Conservation (phyloP, 2,113 vertebrate species). For the Neodon shergylaensis region DNA sequence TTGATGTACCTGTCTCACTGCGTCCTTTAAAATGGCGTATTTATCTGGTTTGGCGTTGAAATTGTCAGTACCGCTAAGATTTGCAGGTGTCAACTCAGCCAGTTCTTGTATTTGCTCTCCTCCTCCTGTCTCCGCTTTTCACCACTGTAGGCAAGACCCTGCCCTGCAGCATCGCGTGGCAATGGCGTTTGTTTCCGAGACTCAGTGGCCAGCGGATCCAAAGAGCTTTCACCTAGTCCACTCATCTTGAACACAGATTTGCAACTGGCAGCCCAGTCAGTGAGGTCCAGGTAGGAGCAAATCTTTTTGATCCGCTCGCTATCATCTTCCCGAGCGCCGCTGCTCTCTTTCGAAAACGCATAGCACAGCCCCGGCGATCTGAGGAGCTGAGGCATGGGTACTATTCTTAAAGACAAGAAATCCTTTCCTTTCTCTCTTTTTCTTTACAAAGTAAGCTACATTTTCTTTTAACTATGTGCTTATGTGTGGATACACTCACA, state of each 20-base stretch:
- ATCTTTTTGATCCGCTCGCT: slow-evolving; percentile 57
- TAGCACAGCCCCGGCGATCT: too few relatives aligned
- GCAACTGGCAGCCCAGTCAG: slow-evolving; percentile 61
- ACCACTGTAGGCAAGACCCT: slow-evolving; percentile 90
- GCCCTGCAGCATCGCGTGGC: slow-evolving; percentile 92
- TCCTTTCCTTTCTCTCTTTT: too few relatives aligned
- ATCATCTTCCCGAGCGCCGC: too few relatives aligned
- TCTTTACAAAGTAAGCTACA: background rate
- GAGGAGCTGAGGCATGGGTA: background rate
- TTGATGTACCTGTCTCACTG: slow-evolving; percentile 98
- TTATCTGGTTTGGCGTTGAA: slow-evolving; percentile 99
- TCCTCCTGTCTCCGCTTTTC: slow-evolving; percentile 97
- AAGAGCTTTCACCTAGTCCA: slow-evolving; percentile 93
- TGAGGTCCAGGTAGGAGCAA: slow-evolving; percentile 38
- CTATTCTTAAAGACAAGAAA: background rate
- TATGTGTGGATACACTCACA: background rate
- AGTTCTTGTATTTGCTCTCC: slow-evolving; percentile 98
- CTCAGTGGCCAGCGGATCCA: slow-evolving; percentile 92
- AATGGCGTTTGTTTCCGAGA: slow-evolving; percentile 96
- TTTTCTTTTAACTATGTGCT: background rate
- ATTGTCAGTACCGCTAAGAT: slow-evolving; percentile 98
- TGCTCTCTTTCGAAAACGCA: too few relatives aligned
- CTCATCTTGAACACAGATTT: slow-evolving; percentile 93
- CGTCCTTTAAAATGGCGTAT: slow-evolving; percentile 99
- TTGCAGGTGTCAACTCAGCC: slow-evolving; percentile 98